Base-by-base conservation (phyloP, 2,797 vertebrate species). In the Anguilla obscura region DNA sequence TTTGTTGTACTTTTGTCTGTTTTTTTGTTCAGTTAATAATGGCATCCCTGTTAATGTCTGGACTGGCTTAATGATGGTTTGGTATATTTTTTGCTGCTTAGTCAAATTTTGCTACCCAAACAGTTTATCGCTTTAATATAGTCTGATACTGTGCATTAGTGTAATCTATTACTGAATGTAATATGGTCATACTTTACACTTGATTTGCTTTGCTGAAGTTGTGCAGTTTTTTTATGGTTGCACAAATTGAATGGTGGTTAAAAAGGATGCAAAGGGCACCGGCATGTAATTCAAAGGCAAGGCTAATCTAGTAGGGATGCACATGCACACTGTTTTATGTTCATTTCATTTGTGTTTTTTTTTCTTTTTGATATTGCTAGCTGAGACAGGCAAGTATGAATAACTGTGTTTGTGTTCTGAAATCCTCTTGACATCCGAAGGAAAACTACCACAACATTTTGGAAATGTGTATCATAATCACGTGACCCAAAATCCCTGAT, bases 311-410 rank as follows among this genome's bases (percentile, higher is more conserved):
- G 74, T 79, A 4, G 74, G 30, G 16, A 36, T 45, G 7, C 76
- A 80, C 24, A 50, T n/a, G 40, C 45, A n/a, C 24, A 2, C 21
- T 30, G 21, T 52, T 18, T 52, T 69, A 92, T 74, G 92, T 54
- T 91, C 6, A 69, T 69, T 7, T 58, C 14, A 58, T 58, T 90
- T 93, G 79, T 93, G 85, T 90, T 92, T 88, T 94, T 79, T 93
- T 89, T 89, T 93, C 89, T 94, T 93, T 94, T 91, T 93, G 88
- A 91, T 91, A 89, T 93, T 92, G 90, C 93, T 90, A 96, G 95
- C 94, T 96, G 94, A 94, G 76, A 89, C 92, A 96, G 96, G 95
- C 94, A 95, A 96, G 95, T 96, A 95, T 93, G 86, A 86, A 83
- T 12, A 40, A 56, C 40, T 5, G 56, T 7, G 89, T 87, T 89